Base-by-base conservation (phyloP, 1,140 invertebrate genomes). In the Ceratosolen fusciceps region DNA sequence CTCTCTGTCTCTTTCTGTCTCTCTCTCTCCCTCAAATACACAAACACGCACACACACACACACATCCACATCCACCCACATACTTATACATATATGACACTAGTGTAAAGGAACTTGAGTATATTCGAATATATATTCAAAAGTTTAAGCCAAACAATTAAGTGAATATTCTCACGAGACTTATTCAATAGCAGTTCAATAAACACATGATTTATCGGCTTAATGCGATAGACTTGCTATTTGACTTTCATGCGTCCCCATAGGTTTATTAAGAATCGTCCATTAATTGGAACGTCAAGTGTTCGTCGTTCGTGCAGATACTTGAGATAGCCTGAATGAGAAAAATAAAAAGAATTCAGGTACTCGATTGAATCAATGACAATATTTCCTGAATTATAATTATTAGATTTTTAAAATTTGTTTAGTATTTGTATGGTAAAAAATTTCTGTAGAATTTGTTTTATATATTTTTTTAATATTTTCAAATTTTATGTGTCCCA, bases 131-230 rank as follows among this genome's bases (percentile, higher is more conserved):
- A 62, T 49, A 31, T 65, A 62, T 31, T 43, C 37, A 71, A 12
- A 37, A 29, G 43, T 56, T 52, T 52, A 60, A 77, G 65, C 81
- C 68, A 81, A 83, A 60, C 83, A 80, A 86, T 85, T 84, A 85
- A 83, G 83, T n/a, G 80, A 83, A 86, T 85, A 85, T 71, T 83
- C 82, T 79, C 83, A 83, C 80, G 80, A 81, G 72, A 58, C 19
- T 16, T 24, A 9, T 39, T 52, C 39, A 34, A 81, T 76, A 62
- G 74, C 56, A 81, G 80, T 72, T 86, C 84, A 85, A 85, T 84
- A 84, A 85, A 79, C 49, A 81, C 83, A 85, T 85, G 84, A 86
- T 85, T 86, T 86, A 86, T 86, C 78, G 80, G 77, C 68, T 31
- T 54, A 21, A 2, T 2, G 14, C 26, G 10, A 16, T 31, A n/a